Percentiles rank a stretch among this genome's conserved stretches.
These are phyloP conservation scores for Willisornis vidua DNA, from an alignment of 2,113 vertebrate genomes.

Conservation along the genomic window DNA sequence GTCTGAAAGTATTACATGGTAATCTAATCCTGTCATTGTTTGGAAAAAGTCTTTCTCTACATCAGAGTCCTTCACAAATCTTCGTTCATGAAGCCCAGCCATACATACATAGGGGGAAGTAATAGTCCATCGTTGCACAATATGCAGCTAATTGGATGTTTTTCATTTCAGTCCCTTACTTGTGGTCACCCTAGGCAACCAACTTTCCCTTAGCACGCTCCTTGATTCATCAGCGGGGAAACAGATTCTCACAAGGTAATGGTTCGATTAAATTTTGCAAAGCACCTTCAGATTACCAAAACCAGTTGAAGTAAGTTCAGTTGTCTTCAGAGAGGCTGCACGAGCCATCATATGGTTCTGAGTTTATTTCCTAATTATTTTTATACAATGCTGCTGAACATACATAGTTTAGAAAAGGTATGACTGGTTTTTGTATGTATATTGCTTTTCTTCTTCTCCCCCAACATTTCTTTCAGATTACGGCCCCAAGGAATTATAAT, in stretches of 20 bases:
- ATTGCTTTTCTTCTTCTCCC: background rate
- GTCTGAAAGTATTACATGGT: background rate
- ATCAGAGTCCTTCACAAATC: background rate
- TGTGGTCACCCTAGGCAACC: background rate
- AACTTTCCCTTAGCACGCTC: background rate
- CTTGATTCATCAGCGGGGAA: background rate
- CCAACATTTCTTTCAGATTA: background rate
- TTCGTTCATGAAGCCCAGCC: too few species aligned
- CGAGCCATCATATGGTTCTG: background rate
- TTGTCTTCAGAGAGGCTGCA: background rate
- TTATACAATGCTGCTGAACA: background rate
- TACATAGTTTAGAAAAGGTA: fast-evolving
- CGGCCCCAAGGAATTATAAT: background rate
- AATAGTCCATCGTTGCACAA: background rate
- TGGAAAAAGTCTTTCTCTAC: background rate
- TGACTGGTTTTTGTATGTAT: background rate
- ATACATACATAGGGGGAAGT: background rate
- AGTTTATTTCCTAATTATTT: background rate
- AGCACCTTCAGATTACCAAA: background rate
- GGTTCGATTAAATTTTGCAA: background rate
- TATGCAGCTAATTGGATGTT: background rate
- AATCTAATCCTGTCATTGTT: background rate
- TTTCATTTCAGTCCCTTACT: background rate
- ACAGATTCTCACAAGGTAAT: background rate
- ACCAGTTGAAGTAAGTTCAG: background rate